Evolutionary conservation across 1,140 invertebrate genomes (phyloP), one percentile per base, ranked within the genome.

Genomic region (Ctenoplectra terminalis): DNA sequence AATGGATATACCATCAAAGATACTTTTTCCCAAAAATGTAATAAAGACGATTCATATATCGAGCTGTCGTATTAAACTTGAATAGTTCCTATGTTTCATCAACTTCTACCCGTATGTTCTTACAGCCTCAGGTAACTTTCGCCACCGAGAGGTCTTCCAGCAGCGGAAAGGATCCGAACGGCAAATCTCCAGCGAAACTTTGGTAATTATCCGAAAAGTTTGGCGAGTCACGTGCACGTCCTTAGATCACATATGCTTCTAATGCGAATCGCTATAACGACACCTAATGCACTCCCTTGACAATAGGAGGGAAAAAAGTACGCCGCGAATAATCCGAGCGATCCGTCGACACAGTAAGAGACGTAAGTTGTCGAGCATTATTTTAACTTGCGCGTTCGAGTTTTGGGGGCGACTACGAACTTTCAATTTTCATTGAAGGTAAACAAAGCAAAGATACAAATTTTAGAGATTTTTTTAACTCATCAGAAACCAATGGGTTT

Each of bases 161-260:
- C 54, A 63, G 76, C 43, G 67, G 71, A 46, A 82, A 84, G 71
- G 78, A 80, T 48, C 72, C 76, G 76, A 63, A 23, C 43, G 48
- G 66, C 77, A 88, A 87, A 84, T 74, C 86, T 73, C n/a, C 71
- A 34, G 40, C 43, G 50, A 89, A 89, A 90, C 82, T 90, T 90
- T 81, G 92, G 92, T 92, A 92, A 92, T 89, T 92, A 90, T 88
- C 72, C 74, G 50, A 85, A 73, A 78, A 90, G 71, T 88, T 90
- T 73, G 80, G 23, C 61, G 48, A 61, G 61, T 81, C 77, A 84
- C 84, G 82, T 77, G 66, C 60, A 63, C 72, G 29, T 60, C 43
- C 67, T 85, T 76, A 78, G 67, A 52, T 34, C 54, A 40, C n/a
- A 46, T 60, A 77, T 52, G 31, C 43, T 3, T 46, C 48, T 60